These are phyloP conservation scores for Pterois miles DNA, from an alignment of 2,797 vertebrate genomes.

Conservation along the genomic window DNA sequence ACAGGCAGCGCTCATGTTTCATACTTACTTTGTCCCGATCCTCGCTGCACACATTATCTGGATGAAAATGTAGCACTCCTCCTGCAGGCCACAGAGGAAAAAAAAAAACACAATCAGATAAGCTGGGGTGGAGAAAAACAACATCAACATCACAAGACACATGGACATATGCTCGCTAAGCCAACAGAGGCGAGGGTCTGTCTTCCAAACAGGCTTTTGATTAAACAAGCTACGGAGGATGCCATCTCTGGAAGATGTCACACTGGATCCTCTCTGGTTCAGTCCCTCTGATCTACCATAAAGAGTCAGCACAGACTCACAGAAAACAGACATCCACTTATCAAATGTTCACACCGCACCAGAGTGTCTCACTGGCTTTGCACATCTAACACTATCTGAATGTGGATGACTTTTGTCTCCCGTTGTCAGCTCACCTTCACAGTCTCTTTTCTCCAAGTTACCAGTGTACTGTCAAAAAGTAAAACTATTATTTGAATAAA, in stretches of 20 bases:
- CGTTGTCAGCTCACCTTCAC: background rate
- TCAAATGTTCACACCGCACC: background rate
- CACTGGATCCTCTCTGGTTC: slow-evolving; percentile 28
- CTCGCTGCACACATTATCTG: slow-evolving; percentile 78
- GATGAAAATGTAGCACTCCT: slow-evolving; percentile 80
- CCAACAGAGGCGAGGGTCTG: slow-evolving; percentile 14
- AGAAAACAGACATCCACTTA: slow-evolving; percentile 1
- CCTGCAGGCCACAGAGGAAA: slow-evolving; percentile 67
- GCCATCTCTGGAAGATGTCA: slow-evolving; percentile 44
- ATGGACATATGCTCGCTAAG: slow-evolving; percentile 29
- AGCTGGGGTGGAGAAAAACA: slow-evolving; percentile 56
- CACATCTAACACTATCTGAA: background rate
- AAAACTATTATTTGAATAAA: too few species aligned
- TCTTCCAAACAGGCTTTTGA: slow-evolving; percentile 26
- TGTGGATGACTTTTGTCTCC: background rate
- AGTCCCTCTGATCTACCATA: slow-evolving; percentile 46
- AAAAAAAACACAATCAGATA: slow-evolving; percentile 50
- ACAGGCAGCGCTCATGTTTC: slow-evolving; percentile 50
- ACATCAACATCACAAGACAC: slow-evolving; percentile 64
- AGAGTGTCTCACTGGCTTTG: background rate
- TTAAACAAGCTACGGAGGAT: slow-evolving; percentile 17
- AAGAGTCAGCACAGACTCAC: slow-evolving; percentile 17
- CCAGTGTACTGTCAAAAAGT: background rate
- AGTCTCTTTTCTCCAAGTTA: background rate
- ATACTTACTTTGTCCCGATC: slow-evolving; percentile 82